Base-by-base conservation (phyloP, 2,888 invertebrate species). In the Seira ritae region DNA sequence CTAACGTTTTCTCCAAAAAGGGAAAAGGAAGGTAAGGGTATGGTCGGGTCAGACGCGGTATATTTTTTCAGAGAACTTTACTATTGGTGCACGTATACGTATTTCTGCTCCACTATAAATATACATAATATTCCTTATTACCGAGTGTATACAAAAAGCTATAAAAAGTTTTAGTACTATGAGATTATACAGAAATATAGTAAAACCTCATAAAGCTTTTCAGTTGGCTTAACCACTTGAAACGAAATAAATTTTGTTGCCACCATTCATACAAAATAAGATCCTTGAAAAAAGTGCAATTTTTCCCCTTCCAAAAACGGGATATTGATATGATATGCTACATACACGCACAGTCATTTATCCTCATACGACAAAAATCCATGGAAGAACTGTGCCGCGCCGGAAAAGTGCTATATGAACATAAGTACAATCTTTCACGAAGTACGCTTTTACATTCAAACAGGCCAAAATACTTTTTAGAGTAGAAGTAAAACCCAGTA, bases 191-290 rank as follows among this genome's bases (percentile, higher is more conserved):
- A 2, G 42, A 42, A 42, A 12, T 42, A 42, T 42, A 42, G 12
- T 4, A 50, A 83, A 77, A 82, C 60, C 82, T 77, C 82, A 83
- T 83, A 78, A 83, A 78, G 82, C 77, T 83, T 83, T 83, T 83
- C 82, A 83, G 82, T 83, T 72, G 69, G 82, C 82, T 83, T 78
- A 83, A 83, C 82, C 82, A 83, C 82, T 83, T 83, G 82, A 83
- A 83, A 83, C 73, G 82, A 83, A 83, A 83, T 83, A 83, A 83
- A 83, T 83, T 83, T 83, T 83, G 72, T 78, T 78, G 77, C 73
- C 82, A 83, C 82, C 73, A 83, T 78, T 78, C 78, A 77, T 73
- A 82, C 72, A 82, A 22, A 77, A 65, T 31, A 31, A 65, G 65
- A 22, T 50, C 6, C 2, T 50, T 15, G 15, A 50, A n/a, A n/a